Evolutionary conservation across 2,888 invertebrate genomes (phyloP).

Genomic region (Chrysolina oricalcia): DNA sequence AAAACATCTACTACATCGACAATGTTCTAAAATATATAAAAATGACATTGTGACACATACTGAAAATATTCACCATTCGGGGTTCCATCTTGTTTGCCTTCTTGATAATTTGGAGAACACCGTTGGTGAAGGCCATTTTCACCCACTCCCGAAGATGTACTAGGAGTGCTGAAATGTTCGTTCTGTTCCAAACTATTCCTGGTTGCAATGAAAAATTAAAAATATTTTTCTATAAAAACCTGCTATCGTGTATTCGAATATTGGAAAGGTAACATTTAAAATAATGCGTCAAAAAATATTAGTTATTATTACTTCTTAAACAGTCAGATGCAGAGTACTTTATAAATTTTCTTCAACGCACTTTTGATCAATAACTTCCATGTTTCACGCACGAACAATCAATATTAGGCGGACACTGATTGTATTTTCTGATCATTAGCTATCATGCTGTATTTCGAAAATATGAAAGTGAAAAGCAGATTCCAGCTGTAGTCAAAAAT

Average conservation of each 20-base stretch:
- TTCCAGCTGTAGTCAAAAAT: too few species aligned
- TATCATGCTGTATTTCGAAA: too few species aligned
- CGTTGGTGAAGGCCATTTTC: constrained; percentile 52
- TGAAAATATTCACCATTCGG: constrained; percentile 51
- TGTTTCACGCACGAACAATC: too few species aligned
- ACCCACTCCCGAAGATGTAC: constrained; percentile 52
- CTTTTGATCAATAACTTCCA: too few species aligned
- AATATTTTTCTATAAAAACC: constrained; percentile 24
- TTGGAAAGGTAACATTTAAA: background rate
- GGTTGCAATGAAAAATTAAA: constrained; percentile 49
- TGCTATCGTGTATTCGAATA: background rate
- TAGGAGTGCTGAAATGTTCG: constrained; percentile 50
- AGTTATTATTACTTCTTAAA: background rate
- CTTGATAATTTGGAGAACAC: constrained; percentile 51
- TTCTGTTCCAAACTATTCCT: constrained; percentile 48
- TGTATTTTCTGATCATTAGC: too few species aligned
- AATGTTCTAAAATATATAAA: background rate
- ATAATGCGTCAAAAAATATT: background rate
- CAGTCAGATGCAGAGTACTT: too few species aligned
- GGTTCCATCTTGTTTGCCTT: constrained; percentile 45
- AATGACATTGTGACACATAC: constrained; percentile 47
- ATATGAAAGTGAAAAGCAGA: too few species aligned
- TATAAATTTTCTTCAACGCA: too few species aligned
- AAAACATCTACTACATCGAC: background rate
- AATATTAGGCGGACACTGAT: too few species aligned